Evolutionary conservation across 2,888 invertebrate genomes (phyloP).

Genomic region (Clusia tigrina): DNA sequence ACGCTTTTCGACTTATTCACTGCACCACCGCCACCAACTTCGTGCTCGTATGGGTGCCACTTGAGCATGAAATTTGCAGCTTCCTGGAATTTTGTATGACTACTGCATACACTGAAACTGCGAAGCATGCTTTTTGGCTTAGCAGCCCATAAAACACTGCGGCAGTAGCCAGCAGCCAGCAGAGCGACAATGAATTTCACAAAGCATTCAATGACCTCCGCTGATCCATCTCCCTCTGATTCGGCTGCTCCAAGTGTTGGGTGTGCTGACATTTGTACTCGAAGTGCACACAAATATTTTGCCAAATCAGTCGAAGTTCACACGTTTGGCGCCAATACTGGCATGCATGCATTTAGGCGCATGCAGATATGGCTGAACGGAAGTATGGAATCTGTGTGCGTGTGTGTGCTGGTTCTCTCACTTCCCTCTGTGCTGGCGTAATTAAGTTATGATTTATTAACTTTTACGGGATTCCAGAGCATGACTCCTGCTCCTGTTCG

Average conservation of each 20-base stretch:
- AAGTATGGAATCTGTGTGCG: not conserved
- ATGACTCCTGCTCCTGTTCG: not conserved
- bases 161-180: not conserved
- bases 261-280: not conserved
- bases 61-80: not conserved
- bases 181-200: constrained; percentile 1
- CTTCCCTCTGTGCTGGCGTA: too few relatives aligned
- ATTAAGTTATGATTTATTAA: constrained; percentile 28
- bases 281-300: constrained; percentile 1
- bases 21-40: not conserved
- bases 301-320: not conserved
- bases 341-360: constrained; percentile 16
- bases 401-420: not conserved
- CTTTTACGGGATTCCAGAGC: constrained; percentile 14
- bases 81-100: not conserved
- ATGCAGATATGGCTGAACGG: not conserved
- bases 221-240: not conserved
- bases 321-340: not conserved
- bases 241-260: not conserved
- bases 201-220: constrained; percentile 10
- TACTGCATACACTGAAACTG: not conserved
- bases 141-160: constrained; percentile 5
- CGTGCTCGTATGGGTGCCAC: not conserved
- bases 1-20: constrained; percentile 15
- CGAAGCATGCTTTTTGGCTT: constrained; percentile 11